Evolutionary conservation across 1,140 invertebrate species (phyloP), one percentile per base, ranked within the genome.

Genomic region (Heliconius himera): DNA sequence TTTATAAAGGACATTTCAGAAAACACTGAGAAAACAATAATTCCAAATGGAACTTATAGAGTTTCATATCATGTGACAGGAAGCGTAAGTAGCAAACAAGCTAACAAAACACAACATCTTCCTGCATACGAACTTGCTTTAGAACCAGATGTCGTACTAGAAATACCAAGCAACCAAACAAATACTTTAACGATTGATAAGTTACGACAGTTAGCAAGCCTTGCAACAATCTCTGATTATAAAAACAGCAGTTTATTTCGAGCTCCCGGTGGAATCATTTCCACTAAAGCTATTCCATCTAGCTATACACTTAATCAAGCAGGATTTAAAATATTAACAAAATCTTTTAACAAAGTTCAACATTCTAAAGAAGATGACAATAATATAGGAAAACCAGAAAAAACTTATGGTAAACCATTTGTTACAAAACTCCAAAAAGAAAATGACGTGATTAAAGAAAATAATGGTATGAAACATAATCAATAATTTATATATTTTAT

Each of bases 261-360:
- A 60, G 82, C 89, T 38, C 91, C 93, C 9, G 93, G 94, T 76
- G 89, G 94, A 49, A 88, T 95, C 33, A 95, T 96, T 81, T 95
- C 95, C 38, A 95, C 95, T 3, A 96, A 96, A 93, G 95, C 95
- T 16, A 95, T 96, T 73, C 95, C 95, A 38, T 94, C 91, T 8
- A 95, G 90, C 85, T 96, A 95, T 83, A 95, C 94, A 2, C 83
- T 96, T 41, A 96, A 96, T 86, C 95, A 95, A n/a, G 96, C 96
- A 51, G 96, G 96, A 3, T 95, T 97, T 74, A 95, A 96, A 88
- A 95, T 97, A 79, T 84, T 96, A 71, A 97, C 96, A 0, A 97
- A 97, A 93, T 95, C 96, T 11, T 95, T 95, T 66, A 96, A 96
- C 73, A 96, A 96, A 88, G 85, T 92, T 51, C 95, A 80, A 88